Percentiles rank a stretch among this genome's conserved stretches.
These are phyloP conservation scores for Polyommatus icarus DNA, from an alignment of 2,888 invertebrate genomes.

Conservation along the genomic window DNA sequence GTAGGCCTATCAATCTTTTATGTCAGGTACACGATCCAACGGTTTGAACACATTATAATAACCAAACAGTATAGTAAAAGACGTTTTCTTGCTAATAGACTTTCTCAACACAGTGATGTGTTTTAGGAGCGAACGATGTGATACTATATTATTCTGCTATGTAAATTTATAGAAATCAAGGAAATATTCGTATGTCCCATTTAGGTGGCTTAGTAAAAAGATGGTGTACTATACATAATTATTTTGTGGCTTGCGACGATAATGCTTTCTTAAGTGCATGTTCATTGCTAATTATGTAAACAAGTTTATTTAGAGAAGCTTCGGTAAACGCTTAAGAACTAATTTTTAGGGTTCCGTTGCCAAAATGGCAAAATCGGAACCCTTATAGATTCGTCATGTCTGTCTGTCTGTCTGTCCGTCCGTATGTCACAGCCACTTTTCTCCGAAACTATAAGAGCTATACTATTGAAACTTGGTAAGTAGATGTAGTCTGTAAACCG, in stretches of 20 bases:
- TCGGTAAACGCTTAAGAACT: not conserved
- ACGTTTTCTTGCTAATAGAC: not conserved
- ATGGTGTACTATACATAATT: not conserved
- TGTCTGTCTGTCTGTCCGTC: too few relatives aligned
- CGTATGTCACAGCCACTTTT: too few relatives aligned
- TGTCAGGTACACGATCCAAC: conserved; percentile 66
- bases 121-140: not conserved
- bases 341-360: too few relatives aligned
- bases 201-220: not conserved
- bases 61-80: not conserved
- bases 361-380: too few relatives aligned
- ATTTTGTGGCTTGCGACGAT: conserved; percentile 55
- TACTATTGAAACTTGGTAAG: too few relatives aligned
- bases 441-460: too few relatives aligned
- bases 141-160: not conserved
- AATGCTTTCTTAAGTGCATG: conserved; percentile 70
- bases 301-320: conserved; percentile 8
- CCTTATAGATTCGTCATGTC: too few relatives aligned
- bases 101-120: not conserved
- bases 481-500: too few relatives aligned
- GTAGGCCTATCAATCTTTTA: conserved; percentile 66
- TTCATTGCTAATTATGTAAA: conserved; percentile 45
- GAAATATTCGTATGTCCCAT: not conserved
- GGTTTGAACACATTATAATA: conserved; percentile 44
- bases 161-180: not conserved